Evolutionary conservation across 2,888 invertebrate genomes (phyloP), one percentile per base, ranked within the genome.

Genomic region (Cheilosia scutellata): DNA sequence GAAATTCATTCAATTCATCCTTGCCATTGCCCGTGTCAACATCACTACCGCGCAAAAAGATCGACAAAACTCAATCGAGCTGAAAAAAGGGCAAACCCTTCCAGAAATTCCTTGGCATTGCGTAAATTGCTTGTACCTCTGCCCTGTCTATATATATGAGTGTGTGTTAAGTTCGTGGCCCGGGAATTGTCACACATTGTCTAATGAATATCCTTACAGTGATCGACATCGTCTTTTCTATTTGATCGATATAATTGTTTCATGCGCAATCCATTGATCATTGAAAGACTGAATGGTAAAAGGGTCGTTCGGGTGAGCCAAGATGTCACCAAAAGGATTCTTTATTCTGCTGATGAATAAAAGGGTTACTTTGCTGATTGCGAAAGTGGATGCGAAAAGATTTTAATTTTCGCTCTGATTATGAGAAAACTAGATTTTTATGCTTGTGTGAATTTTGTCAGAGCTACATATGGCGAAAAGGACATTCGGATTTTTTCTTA

Each of bases 131-230:
- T 51, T 55, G 74, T 63, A 44, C 74, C 62, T 62, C 33, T 62
- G 58, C 16, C 47, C 49, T 1, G 1, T 20, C 20, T 20, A 20
- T 20, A 20, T 1, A 6, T n/a, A n/a, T 33, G 63, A 53, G 62
- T 44, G 72, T 33, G 62, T 42, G n/a, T 9, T 7, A 53, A 74
- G 60, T 75, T 84, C 79, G 63, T 79, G 83, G 83, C 83, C 77
- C 68, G 44, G 20, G 74, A 84, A 84, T 84, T 84, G 84, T 84
- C 84, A 84, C 84, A 84, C 84, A 79, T 84, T 84, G 84, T 84
- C 79, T 79, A 84, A 84, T 84, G 71, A 79, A 79, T 79, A 65
- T 79, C 29, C 79, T 62, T 76, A 37, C 68, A 62, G 25, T 11
- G 55, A 72, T 49, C 49, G 40, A 25, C 42, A 11, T 57, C 57